Evolutionary conservation across 2,888 invertebrate genomes (phyloP), one percentile per base, ranked within the genome.

Genomic region (Pollenia amentaria): DNA sequence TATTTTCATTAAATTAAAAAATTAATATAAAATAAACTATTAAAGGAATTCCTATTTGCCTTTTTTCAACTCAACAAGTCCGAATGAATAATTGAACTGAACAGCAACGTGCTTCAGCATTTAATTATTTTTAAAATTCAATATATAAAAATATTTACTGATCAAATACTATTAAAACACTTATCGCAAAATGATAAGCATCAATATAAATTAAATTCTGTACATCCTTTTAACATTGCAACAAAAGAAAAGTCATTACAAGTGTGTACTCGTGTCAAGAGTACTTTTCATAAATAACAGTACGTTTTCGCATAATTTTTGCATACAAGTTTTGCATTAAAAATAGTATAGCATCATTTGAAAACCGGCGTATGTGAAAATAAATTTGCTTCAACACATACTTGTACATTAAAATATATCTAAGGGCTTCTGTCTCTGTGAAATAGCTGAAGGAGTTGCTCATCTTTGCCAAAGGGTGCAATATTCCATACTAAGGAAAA

Each of bases 251-350:
- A 57, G 16, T 81, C 51, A 73, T 51, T 67, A 51, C 48, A 67
- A 81, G 67, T 42, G n/a, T 12, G 42, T n/a, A 60, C 81, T 81
- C 29, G 16, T n/a, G 48, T 81, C 38, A 60, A 81, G 81, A 8
- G 75, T 38, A 60, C 77, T 77, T 57, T 67, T 57, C 46, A 77
- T 67, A 55, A 55, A 70, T 55, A 55, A 55, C 40, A 44, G 44
- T 51, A 29, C 11, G 10, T 53, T 65, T 55, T 18, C 12, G 53
- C 29, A 73, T 81, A n/a, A 81, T 18, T 75, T 75, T 73, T 57
- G 44, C 53, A 73, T 60, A 60, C 40, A 69, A 48, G 40, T 12
- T n/a, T 64, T 42, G 11, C 9, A 42, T 29, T 29, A 6, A 29
- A 6, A 6, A 29, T 29, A 29, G 6, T 29, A 29, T 29, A 0